These are phyloP conservation scores for Craseonycteris thonglongyai DNA, from an alignment of 2,113 vertebrate genomes.

Conservation along the genomic window DNA sequence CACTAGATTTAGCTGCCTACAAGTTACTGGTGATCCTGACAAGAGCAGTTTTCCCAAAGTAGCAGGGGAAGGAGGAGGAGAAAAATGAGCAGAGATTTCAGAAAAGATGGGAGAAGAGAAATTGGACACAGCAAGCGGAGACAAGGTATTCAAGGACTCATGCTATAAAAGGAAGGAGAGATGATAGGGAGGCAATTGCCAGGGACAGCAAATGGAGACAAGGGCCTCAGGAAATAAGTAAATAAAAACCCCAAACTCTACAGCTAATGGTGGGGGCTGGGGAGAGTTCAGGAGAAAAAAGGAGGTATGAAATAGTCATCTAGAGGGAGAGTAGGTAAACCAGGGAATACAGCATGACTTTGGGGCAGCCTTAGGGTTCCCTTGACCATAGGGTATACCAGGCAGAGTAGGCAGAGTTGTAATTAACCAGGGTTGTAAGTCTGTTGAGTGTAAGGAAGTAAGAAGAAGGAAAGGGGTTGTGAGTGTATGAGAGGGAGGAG, in stretches of 20 bases:
- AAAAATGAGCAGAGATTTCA: not conserved
- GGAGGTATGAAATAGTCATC: not conserved
- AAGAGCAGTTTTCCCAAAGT: not conserved
- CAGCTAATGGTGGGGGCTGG: not conserved
- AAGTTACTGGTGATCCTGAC: not conserved
- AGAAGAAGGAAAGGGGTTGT: not conserved
- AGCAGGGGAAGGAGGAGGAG: not conserved
- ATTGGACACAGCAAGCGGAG: not conserved
- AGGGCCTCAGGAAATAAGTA: no score
- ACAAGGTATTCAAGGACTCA: not conserved
- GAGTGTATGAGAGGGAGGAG: not conserved
- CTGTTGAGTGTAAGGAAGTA: not conserved
- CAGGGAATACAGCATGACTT: not conserved
- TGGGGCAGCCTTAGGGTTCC: not conserved
- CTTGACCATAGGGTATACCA: not conserved
- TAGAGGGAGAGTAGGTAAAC: not conserved
- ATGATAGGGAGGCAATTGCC: not conserved
- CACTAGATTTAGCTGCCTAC: not conserved
- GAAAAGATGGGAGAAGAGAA: not conserved
- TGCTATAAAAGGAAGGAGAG: not conserved
- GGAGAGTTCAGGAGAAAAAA: not conserved
- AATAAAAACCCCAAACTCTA: not conserved
- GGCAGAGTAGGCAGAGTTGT: no score
- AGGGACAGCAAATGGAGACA: not conserved
- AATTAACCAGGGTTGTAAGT: not conserved